Conservation (phyloP, 2,113 vertebrate genomes). For the Python bivittatus region DNA sequence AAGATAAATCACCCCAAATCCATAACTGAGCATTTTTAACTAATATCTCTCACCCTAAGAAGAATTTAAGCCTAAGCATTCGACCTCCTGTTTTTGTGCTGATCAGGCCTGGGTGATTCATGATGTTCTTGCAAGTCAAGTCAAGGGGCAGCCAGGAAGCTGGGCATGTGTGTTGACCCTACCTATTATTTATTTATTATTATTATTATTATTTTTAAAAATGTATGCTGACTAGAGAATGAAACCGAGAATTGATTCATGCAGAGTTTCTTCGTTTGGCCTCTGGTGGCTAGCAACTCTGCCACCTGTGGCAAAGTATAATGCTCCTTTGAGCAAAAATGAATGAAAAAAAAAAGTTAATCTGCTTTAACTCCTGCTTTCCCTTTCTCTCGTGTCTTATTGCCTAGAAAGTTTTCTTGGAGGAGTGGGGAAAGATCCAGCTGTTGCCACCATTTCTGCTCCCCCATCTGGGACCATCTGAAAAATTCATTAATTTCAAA, state of each 20-base stretch:
- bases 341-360: slow-evolving; percentile 47
- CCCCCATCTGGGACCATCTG: slow-evolving; percentile 61
- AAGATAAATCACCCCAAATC: no score
- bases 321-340: slow-evolving; percentile 49
- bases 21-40: no score
- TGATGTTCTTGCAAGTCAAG: no score
- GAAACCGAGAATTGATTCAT: slow-evolving; percentile 51
- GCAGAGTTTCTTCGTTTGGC: slow-evolving; percentile 51
- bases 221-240: slow-evolving; percentile 33
- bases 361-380: neutral
- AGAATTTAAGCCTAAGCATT: no score
- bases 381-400: slow-evolving; percentile 48
- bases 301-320: slow-evolving; percentile 24
- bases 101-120: no score
- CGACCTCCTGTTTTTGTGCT: no score
- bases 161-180: neutral
- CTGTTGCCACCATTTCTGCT: slow-evolving; percentile 50
- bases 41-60: no score
- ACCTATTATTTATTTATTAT: neutral
- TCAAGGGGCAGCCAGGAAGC: no score
- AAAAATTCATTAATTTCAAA: slow-evolving; percentile 70
- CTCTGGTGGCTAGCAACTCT: slow-evolving; percentile 54
- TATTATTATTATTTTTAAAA: neutral
- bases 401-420: slow-evolving; percentile 47
- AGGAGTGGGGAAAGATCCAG: slow-evolving; percentile 7